phyloP scores from a whole-genome alignment of 2,797 vertebrate genomes.

The Xenops minutus region DNA sequence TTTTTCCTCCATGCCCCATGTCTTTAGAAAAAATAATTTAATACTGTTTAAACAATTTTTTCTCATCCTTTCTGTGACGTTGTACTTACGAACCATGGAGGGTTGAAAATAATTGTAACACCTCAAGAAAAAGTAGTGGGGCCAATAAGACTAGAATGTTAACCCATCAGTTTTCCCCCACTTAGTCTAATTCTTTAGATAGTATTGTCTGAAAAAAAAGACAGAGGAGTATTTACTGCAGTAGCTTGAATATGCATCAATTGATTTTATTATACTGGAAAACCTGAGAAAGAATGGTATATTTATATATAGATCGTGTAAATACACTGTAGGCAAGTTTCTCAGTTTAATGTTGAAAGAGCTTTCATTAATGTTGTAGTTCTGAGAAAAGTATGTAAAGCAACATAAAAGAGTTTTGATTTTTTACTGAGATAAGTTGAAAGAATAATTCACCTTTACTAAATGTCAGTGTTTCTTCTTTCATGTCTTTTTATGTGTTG shows the following conservation, averaged over 20 bases:
- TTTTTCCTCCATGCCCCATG: not conserved
- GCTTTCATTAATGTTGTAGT: not conserved
- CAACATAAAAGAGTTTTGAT: constrained; percentile 18
- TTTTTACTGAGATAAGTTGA: constrained; percentile 31
- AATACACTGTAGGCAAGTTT: constrained; percentile 20
- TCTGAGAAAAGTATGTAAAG: constrained; percentile 5
- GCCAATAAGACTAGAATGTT: not conserved
- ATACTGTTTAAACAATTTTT: not conserved
- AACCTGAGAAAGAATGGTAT: not conserved
- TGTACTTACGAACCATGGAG: not conserved
- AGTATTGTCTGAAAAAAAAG: not conserved
- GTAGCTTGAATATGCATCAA: not conserved
- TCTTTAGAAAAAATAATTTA: not conserved
- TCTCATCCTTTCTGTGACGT: not conserved
- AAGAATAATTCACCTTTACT: constrained; percentile 10
- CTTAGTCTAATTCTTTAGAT: not conserved
- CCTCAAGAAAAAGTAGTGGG: not conserved
- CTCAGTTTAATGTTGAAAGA: not conserved
- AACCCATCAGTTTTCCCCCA: not conserved
- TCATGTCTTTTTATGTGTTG: constrained; percentile 8
- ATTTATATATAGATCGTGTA: not conserved
- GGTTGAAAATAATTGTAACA: not conserved
- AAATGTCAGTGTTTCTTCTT: not conserved
- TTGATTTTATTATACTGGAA: not conserved
- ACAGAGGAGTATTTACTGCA: not conserved